Evolutionary conservation across 2,797 vertebrate species (phyloP), one percentile per base, ranked within the genome.

Genomic region (Poeciliopsis turneri): DNA sequence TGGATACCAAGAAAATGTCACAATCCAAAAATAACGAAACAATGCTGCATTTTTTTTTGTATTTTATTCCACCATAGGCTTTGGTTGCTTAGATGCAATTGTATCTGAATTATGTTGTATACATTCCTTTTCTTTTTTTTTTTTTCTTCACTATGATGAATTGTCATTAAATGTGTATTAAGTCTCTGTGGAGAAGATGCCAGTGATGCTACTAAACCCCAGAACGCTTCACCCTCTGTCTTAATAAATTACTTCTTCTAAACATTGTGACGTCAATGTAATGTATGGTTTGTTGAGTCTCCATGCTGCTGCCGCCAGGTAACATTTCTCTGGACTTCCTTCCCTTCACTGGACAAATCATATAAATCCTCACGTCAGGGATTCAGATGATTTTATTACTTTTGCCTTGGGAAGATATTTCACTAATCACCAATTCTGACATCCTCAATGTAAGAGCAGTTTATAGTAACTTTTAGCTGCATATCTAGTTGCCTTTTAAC

Each of bases 1-100:
- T 72, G 79, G 82, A 86, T 88, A 86, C 86, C 82, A 90, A 87
- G 84, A 90, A 68, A 39, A 68, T 68, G 64, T 68, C 36, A 68
- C 64, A 68, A 86, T 72, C 77, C 87, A 53, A 59, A 80, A 33
- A 81, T 47, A 78, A 84, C 78, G 39, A 81, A 81, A 82, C 72
- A 84, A 4, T 89, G 91, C 83, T 88, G 81, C 55, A n/a, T 82
- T 74, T 25, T 74, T 25, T 53, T 79, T 59, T 72, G 36, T 39
- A 41, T 41, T 82, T 84, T 78, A 82, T 84, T 75, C 78, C 64
- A 61, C 46, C 73, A 84, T 82, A 78, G 83, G 87, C 90, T 84
- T 84, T 68, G 7, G 41, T 28, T 45, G 43, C 45, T 46, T n/a
- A 41, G 12, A 53, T 25, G 20, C 20, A 23, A 6, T 23, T 72